phyloP scores from a whole-genome alignment of 2,888 invertebrate genomes.

The Disparrhopalites patrizii region DNA sequence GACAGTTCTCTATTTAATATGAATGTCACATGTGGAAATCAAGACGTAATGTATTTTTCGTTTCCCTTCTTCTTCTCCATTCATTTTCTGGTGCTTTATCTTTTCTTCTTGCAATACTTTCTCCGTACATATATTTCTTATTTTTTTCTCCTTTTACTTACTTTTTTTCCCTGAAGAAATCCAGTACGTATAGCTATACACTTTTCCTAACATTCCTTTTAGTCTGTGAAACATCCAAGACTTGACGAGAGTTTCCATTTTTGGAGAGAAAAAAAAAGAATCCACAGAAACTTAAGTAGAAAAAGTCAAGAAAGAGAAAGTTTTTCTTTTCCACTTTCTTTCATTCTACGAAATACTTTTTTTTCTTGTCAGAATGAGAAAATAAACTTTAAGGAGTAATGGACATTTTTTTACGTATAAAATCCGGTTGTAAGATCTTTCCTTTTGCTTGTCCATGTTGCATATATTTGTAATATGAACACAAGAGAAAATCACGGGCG shows the following conservation, averaged over 20 bases:
- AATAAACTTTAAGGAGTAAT: no score
- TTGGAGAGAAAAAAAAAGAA: not conserved
- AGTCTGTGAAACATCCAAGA: not conserved
- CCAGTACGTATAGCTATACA: no score
- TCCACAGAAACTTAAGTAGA: not conserved
- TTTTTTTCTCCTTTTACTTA: not conserved
- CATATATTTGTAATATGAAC: no score
- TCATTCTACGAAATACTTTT: not conserved
- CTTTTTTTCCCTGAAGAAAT: no score
- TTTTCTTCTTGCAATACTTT: not conserved
- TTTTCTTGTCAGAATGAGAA: no score
- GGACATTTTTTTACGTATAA: no score
- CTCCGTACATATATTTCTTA: not conserved
- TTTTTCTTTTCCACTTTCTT: not conserved
- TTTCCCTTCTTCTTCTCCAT: not conserved
- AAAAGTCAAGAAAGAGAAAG: not conserved
- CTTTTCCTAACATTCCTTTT: no score
- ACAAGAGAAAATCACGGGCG: no score
- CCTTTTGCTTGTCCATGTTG: no score
- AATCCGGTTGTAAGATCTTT: no score
- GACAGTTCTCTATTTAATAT: no score
- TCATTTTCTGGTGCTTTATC: not conserved
- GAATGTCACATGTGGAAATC: no score
- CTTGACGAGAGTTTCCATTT: not conserved
- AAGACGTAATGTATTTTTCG: not conserved